These are phyloP conservation scores for Cataglyphis rosenhaueri DNA, from an alignment of 2,888 invertebrate genomes.

Conservation along the genomic window DNA sequence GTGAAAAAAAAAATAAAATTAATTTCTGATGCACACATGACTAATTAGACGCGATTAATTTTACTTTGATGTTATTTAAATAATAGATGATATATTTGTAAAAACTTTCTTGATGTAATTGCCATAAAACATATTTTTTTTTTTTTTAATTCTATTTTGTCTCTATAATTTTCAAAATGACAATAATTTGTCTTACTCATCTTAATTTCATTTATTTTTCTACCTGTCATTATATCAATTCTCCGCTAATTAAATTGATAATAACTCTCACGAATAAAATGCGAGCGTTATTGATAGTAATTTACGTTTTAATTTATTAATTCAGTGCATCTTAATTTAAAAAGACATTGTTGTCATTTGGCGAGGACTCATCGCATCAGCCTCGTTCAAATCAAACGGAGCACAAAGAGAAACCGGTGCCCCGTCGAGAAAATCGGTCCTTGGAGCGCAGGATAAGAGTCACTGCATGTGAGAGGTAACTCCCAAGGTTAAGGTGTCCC, in stretches of 20 bases:
- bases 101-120: background rate
- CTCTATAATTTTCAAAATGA: background rate
- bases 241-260: background rate
- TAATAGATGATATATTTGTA: background rate
- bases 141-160: background rate
- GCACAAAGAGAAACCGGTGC: background rate
- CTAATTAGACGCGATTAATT: conserved; percentile 5
- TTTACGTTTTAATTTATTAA: conserved; percentile 11
- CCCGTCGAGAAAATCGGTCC: background rate
- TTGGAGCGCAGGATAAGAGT: background rate
- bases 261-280: background rate
- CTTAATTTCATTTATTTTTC: background rate
- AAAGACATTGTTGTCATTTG: conserved; percentile 8
- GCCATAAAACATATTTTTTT: background rate
- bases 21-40: background rate
- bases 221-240: no score
- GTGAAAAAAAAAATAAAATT: background rate
- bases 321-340: conserved; percentile 4
- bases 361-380: conserved; percentile 6
- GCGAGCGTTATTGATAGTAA: background rate
- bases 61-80: background rate
- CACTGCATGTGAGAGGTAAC: conserved; percentile 75
- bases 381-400: conserved; percentile 10
- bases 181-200: background rate
- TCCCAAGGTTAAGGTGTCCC: conserved; percentile 81